Evolutionary conservation across 2,888 invertebrate genomes (phyloP), one percentile per base, ranked within the genome.

Genomic region (Drosophila picticornis): DNA sequence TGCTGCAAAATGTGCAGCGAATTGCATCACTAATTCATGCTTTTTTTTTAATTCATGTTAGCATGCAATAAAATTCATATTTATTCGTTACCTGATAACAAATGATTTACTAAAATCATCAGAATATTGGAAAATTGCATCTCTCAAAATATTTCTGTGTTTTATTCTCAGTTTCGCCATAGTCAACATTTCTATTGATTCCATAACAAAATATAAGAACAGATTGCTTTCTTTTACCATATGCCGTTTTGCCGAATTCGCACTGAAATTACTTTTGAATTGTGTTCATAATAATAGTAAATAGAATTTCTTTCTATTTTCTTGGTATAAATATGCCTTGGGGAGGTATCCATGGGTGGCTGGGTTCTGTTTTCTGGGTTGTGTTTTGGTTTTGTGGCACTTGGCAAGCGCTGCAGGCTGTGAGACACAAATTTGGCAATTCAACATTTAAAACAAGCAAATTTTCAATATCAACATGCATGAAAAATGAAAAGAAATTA

Each of bases 381-480:
- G 19, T 25, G 52, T 19, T 6, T 19, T 27, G 22, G 25, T 36
- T 13, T 6, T 51, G 11, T 55, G 58, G 22, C 46, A 57, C 19
- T 73, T 76, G 76, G 79, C 76, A 72, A 77, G 50, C 50, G 48
- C 46, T 61, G 64, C 60, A 51, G 65, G 64, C 75, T 16, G 61
- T 62, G 65, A 48, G 56, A 72, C 48, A 48, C 25, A 57, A 48
- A 36, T 52, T 78, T 73, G 79, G 27, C 74, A 78, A 73, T 68
- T 58, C 34, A 68, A 78, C 62, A 66, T 60, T 59, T 36, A 51
- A 77, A 62, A 62, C 59, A 63, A 34, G 52, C 53, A 57, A 56
- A 66, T 75, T 77, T 80, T 77, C 72, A 80, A 79, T 79, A 80
- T 64, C 72, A 67, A 53, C 43, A 51, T 43, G 38, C 32, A 46